phyloP scores from a whole-genome alignment of 2,797 vertebrate genomes.

The Trichosurus vulpecula region DNA sequence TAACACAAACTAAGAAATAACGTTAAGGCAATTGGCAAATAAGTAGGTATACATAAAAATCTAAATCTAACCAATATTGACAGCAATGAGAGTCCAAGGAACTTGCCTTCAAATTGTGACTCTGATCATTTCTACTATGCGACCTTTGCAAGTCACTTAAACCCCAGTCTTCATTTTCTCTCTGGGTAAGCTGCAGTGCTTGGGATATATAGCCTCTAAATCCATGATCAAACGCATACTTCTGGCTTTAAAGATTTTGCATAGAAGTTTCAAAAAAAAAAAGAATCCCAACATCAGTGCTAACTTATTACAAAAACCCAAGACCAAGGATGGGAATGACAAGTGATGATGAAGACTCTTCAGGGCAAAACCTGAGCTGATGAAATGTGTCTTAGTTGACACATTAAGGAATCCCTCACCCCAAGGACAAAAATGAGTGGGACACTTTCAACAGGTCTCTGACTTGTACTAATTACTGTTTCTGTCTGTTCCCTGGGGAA shows the following conservation, averaged over 20 bases:
- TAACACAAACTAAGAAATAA: conserved; percentile 10
- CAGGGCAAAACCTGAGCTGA: conserved; percentile 28
- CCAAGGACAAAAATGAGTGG: conserved; percentile 26
- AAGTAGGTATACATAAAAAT: background rate
- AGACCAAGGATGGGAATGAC: conserved; percentile 59
- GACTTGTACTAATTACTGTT: conserved; percentile 11
- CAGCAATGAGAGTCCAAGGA: background rate
- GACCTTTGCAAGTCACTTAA: background rate
- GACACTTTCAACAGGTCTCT: conserved; percentile 14
- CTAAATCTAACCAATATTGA: background rate
- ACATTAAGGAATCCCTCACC: background rate
- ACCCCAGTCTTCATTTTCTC: background rate
- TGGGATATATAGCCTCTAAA: background rate
- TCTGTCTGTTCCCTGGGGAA: conserved; percentile 20
- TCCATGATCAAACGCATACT: background rate
- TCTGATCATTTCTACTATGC: background rate
- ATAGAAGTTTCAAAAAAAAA: conserved; percentile 44
- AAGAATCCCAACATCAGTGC: conserved; percentile 32
- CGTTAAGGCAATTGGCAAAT: background rate
- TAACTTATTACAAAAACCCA: conserved; percentile 52
- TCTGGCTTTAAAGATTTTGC: conserved; percentile 44
- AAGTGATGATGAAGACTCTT: conserved; percentile 42
- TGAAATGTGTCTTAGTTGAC: conserved; percentile 21
- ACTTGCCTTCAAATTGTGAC: background rate
- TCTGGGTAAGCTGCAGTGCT: background rate